Conservation (phyloP, 2,113 vertebrate species). For the Lota lota region DNA sequence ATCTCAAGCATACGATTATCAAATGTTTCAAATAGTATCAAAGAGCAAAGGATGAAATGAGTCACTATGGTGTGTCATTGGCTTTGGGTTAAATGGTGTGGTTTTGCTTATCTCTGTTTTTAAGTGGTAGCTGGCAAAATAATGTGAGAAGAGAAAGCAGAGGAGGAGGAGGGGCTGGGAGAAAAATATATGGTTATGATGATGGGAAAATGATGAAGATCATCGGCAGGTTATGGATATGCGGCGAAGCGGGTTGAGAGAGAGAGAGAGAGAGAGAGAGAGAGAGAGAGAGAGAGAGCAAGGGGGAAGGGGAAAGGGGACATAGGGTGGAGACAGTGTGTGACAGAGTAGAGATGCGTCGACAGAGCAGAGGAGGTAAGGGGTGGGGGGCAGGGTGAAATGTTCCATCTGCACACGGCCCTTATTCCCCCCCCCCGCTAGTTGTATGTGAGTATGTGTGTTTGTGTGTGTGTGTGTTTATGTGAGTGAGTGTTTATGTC, state of each 20-base stretch:
- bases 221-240: no score
- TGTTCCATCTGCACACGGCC: neutral
- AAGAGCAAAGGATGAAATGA: neutral
- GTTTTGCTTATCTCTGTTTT: no score
- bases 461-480: no score
- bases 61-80: no score
- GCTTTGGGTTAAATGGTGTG: no score
- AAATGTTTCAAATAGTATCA: neutral
- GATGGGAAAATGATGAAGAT: no score
- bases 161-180: conserved; percentile 10
- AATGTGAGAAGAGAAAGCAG: neutral
- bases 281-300: neutral
- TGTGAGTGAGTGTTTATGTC: neutral
- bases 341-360: conserved; percentile 34
- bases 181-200: no score
- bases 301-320: neutral
- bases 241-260: no score
- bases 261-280: conserved; percentile 13
- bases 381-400: neutral
- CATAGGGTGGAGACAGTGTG: neutral
- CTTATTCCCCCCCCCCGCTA: no score
- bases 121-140: no score
- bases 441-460: no score
- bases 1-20: neutral
- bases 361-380: neutral